Conservation (phyloP, 2,113 vertebrate genomes). For the Nerophis ophidion region DNA sequence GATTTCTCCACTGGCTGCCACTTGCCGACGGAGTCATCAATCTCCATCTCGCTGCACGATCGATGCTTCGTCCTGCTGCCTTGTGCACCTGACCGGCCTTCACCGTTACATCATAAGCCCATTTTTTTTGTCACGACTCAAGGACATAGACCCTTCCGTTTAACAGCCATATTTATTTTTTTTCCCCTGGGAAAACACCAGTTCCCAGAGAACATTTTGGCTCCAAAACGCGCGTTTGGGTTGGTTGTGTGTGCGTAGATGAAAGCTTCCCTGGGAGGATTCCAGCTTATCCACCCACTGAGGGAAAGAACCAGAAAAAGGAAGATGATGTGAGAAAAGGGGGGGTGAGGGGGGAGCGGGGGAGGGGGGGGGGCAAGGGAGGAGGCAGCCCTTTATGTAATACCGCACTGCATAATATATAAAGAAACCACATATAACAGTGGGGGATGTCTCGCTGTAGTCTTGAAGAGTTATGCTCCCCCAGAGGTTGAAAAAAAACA, state of each 20-base stretch:
- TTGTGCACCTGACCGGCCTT: constrained; percentile 34
- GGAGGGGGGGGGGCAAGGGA: constrained; percentile 9
- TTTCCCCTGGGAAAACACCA: constrained; percentile 16
- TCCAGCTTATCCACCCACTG: constrained; percentile 52
- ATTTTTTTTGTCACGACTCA: constrained; percentile 4
- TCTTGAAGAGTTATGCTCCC: constrained; percentile 27
- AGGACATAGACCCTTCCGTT: neutral
- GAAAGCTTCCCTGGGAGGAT: constrained; percentile 53
- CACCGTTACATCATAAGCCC: constrained; percentile 21
- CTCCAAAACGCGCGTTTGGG: neutral
- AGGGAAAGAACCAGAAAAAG: constrained; percentile 49
- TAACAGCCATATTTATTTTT: neutral
- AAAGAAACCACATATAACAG: constrained; percentile 49
- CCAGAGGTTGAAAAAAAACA: constrained; percentile 29
- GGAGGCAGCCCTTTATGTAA: constrained; percentile 60
- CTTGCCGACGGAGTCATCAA: constrained; percentile 53
- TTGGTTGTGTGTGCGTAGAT: constrained; percentile 22
- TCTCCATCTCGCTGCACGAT: constrained; percentile 52
- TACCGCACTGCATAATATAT: constrained; percentile 55
- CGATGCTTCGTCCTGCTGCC: constrained; percentile 49
- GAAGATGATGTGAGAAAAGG: constrained; percentile 23
- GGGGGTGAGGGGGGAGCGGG: constrained; percentile 9
- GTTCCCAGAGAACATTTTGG: constrained; percentile 8
- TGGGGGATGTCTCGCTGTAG: constrained; percentile 39
- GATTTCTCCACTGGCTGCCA: constrained; percentile 45